Percentiles rank a stretch among this genome's conserved stretches.
Evolutionary conservation across 2,113 vertebrate genomes (phyloP).

Genomic region (Aptenodytes patagonicus): DNA sequence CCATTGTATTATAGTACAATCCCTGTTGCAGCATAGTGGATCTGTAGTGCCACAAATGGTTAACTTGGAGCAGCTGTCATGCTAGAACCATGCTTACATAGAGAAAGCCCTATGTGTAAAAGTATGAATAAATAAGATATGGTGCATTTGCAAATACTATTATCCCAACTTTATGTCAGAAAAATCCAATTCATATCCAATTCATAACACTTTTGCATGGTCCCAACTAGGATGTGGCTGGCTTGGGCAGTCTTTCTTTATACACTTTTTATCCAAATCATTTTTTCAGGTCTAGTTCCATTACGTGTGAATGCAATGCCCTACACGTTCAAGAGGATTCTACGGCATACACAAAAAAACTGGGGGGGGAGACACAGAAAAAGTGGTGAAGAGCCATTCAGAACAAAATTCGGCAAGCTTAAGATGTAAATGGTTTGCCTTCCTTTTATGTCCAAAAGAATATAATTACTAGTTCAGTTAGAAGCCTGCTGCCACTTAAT

Average conservation of each 20-base stretch:
- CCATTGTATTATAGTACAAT: not conserved
- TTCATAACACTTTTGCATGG: not conserved
- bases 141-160: not conserved
- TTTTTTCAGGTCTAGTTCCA: not conserved
- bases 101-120: not conserved
- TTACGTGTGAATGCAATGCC: not conserved
- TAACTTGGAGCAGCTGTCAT: not conserved
- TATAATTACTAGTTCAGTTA: not conserved
- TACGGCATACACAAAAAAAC: not conserved
- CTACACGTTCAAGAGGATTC: not conserved
- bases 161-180: not conserved
- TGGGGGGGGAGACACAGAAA: not conserved
- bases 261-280: not conserved
- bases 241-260: not conserved
- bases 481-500: not conserved
- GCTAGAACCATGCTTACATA: not conserved
- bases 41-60: not conserved
- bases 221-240: not conserved
- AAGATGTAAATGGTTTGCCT: not conserved
- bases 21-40: not conserved
- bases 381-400: not conserved
- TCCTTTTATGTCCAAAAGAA: not conserved
- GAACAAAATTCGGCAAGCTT: not conserved
- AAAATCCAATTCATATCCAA: not conserved
- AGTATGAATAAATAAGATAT: not conserved